A percentile compares a stretch with the other conserved stretches of the same genome.
These are phyloP conservation scores for Capitulum mitella DNA, from an alignment of 2,888 invertebrate species.

Conservation along the genomic window DNA sequence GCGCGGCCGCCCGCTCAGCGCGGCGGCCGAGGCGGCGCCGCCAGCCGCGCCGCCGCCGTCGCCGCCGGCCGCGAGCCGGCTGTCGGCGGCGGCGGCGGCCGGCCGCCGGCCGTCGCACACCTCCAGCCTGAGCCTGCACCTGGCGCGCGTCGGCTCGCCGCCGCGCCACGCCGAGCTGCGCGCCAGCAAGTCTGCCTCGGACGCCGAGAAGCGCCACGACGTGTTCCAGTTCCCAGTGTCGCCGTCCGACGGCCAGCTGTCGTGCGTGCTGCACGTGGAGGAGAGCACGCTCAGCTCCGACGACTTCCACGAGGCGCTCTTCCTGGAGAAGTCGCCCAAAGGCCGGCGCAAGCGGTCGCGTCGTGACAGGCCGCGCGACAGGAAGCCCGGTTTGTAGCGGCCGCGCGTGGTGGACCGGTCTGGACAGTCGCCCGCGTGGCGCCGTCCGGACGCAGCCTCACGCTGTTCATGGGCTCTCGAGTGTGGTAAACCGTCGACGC, in stretches of 20 bases:
- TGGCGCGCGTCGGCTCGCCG: constrained; percentile 39
- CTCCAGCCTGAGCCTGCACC: constrained; percentile 41
- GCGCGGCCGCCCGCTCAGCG: constrained; percentile 26
- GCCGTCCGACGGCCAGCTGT: constrained; percentile 53
- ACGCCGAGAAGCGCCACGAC: constrained; percentile 47
- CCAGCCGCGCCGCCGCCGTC: neutral
- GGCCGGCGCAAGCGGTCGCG: constrained; percentile 41
- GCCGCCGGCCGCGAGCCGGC: constrained; percentile 23
- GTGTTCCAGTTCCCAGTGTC: constrained; percentile 49
- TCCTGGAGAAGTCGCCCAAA: constrained; percentile 51
- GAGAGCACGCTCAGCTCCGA: constrained; percentile 53
- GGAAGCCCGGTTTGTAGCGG: neutral
- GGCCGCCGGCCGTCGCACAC: constrained; percentile 44
- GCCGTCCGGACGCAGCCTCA: too few species aligned
- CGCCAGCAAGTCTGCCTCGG: constrained; percentile 49
- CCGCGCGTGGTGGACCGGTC: too few species aligned
- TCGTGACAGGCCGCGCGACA: constrained; percentile 38
- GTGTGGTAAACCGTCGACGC: too few species aligned
- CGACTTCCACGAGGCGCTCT: constrained; percentile 53
- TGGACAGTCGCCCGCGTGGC: neutral
- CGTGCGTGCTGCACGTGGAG: constrained; percentile 52
- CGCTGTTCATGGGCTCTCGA: too few species aligned
- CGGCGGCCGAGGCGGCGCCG: neutral
- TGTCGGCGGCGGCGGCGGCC: constrained; percentile 38
- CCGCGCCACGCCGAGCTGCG: constrained; percentile 36